Evolutionary conservation across 2,888 invertebrate genomes (phyloP).

Genomic region (Rhagonycha lutea): DNA sequence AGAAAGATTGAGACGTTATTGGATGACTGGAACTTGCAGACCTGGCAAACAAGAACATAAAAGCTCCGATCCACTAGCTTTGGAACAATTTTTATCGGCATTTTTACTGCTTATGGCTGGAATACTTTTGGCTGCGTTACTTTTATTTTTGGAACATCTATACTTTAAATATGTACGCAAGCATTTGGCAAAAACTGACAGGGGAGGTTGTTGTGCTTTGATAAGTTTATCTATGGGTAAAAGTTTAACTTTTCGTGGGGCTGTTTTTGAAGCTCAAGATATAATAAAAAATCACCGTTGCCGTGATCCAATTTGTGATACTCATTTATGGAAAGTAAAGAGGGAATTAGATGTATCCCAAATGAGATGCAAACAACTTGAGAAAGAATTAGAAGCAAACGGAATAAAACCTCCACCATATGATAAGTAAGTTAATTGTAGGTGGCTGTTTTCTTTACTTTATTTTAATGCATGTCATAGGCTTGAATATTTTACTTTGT

Average conservation of each 20-base stretch:
- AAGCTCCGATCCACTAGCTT: conserved; percentile 85
- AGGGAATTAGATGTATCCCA: conserved; percentile 88
- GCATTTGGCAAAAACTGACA: conserved; percentile 84
- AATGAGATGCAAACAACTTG: conserved; percentile 82
- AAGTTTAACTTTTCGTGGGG: conserved; percentile 80
- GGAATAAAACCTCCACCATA: conserved; percentile 80
- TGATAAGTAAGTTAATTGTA: conserved; percentile 58
- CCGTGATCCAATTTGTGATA: conserved; percentile 79
- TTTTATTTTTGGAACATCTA: conserved; percentile 88
- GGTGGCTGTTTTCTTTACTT: not conserved
- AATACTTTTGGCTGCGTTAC: conserved; percentile 84
- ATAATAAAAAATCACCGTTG: conserved; percentile 75
- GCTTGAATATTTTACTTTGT: not conserved
- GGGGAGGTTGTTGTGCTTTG: conserved; percentile 90
- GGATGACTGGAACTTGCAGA: conserved; percentile 88
- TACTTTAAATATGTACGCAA: conserved; percentile 93
- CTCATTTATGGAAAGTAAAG: conserved; percentile 87
- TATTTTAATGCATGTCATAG: not conserved
- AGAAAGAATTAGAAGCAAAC: conserved; percentile 82
- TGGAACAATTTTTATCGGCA: conserved; percentile 96
- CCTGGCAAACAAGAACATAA: conserved; percentile 86
- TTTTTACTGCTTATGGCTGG: conserved; percentile 95
- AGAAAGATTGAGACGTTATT: conserved; percentile 91
- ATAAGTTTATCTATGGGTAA: conserved; percentile 91
- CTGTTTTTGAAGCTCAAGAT: conserved; percentile 79